A percentile compares a stretch with the other conserved stretches of the same genome.
phyloP scores from a whole-genome alignment of 1,140 invertebrate genomes.

The Telenomus remus region DNA sequence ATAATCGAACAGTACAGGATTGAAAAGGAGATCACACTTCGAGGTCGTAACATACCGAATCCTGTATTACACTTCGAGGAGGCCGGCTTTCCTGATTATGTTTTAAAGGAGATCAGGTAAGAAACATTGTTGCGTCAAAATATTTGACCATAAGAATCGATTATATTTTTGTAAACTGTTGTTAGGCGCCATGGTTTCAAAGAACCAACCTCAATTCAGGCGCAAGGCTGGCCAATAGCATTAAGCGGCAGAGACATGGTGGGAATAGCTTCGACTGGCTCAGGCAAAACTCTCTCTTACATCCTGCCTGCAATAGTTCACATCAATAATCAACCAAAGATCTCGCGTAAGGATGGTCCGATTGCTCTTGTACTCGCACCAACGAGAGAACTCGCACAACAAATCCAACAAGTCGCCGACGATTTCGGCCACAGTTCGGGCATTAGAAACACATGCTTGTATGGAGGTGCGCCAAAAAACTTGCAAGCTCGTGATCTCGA shows the following conservation, averaged over 20 bases:
- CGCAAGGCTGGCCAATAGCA: constrained; percentile 95
- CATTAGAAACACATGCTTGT: constrained; percentile 93
- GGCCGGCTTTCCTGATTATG: constrained; percentile 88
- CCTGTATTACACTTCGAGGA: constrained; percentile 90
- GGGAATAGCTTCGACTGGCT: constrained; percentile 97
- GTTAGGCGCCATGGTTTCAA: constrained; percentile 86
- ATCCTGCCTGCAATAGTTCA: constrained; percentile 92
- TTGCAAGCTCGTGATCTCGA: constrained; percentile 89
- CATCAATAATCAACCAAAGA: constrained; percentile 91
- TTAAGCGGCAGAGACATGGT: constrained; percentile 94
- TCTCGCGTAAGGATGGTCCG: constrained; percentile 90
- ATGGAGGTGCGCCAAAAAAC: constrained; percentile 95
- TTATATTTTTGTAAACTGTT: too few relatives aligned
- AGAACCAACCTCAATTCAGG: constrained; percentile 92
- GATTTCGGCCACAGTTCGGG: constrained; percentile 92
- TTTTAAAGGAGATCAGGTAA: constrained; percentile 82
- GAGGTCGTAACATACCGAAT: constrained; percentile 86
- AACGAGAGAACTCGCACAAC: constrained; percentile 96
- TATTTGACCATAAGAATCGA: too few relatives aligned
- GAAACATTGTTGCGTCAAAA: too few relatives aligned
- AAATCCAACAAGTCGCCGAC: constrained; percentile 95
- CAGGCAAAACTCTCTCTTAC: constrained; percentile 92
- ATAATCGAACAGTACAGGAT: constrained; percentile 86
- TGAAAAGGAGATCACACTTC: constrained; percentile 87
- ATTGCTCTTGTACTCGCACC: constrained; percentile 94